phyloP scores from a whole-genome alignment of 2,888 invertebrate genomes.

The Agrochola lychnidis region DNA sequence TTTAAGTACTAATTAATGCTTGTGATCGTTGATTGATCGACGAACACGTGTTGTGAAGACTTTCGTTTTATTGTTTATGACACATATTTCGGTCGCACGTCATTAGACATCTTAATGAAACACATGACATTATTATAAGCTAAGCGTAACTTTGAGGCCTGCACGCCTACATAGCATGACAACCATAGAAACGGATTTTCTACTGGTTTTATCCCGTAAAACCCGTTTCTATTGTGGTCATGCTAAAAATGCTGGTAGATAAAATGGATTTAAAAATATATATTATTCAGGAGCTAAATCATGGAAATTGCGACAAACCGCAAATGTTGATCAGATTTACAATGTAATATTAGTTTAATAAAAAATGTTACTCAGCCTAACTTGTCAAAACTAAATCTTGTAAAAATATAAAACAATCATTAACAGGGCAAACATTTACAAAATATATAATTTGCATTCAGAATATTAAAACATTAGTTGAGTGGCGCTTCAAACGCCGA shows the following conservation, averaged over 20 bases:
- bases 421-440: conserved; percentile 27
- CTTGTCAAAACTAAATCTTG: conserved; percentile 63
- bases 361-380: conserved; percentile 15
- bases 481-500: conserved; percentile 77
- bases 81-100: conserved; percentile 59
- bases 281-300: neutral
- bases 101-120: conserved; percentile 43
- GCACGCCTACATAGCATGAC: too few species aligned
- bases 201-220: too few species aligned
- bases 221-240: too few species aligned
- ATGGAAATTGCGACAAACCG: neutral
- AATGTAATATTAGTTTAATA: neutral
- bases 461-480: conserved; percentile 65
- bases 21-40: conserved; percentile 77
- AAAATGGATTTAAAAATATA: neutral
- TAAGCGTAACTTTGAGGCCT: neutral
- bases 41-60: conserved; percentile 73
- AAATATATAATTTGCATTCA: conserved; percentile 59
- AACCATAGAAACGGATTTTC: too few species aligned
- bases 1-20: conserved; percentile 81
- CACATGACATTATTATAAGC: conserved; percentile 20
- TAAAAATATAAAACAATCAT: conserved; percentile 57
- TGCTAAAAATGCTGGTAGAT: neutral
- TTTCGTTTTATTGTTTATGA: conserved; percentile 70
- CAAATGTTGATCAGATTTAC: neutral